A percentile compares a stretch with the other conserved stretches of the same genome.
phyloP scores from a whole-genome alignment of 1,140 invertebrate genomes.

The Cardiocondyla obscurior region DNA sequence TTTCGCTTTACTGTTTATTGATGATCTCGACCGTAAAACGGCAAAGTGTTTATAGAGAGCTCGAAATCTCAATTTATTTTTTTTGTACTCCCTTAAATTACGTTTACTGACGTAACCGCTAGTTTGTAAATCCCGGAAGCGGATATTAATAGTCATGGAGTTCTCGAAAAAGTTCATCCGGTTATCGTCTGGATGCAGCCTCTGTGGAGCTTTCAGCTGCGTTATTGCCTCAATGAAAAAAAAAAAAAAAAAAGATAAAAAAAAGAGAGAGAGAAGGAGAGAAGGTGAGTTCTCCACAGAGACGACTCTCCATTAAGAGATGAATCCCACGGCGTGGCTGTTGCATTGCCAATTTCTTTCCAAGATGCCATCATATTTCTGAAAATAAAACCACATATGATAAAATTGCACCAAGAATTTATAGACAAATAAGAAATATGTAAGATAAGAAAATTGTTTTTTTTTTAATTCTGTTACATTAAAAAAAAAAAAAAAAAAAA shows the following conservation, averaged over 20 bases:
- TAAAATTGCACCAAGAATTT: not conserved
- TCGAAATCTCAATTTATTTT: not conserved
- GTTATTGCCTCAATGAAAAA: slow-evolving; percentile 25
- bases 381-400: not conserved
- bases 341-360: slow-evolving; percentile 4
- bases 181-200: slow-evolving; percentile 29
- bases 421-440: no score
- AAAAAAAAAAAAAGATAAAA: slow-evolving; percentile 26
- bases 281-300: not conserved
- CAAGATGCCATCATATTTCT: not conserved
- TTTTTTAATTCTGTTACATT: not conserved
- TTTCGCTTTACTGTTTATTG: not conserved
- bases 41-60: not conserved
- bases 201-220: slow-evolving; percentile 24
- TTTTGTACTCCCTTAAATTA: slow-evolving; percentile 32
- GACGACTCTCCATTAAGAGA: slow-evolving; percentile 9
- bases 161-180: slow-evolving; percentile 23
- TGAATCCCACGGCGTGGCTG: not conserved
- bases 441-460: no score
- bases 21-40: not conserved
- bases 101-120: not conserved
- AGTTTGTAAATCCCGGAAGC: slow-evolving; percentile 26
- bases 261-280: not conserved
- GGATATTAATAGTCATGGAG: slow-evolving; percentile 55
- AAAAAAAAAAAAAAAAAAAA: no score